Evolutionary conservation across 2,113 vertebrate species (phyloP).

Genomic region (Propithecus coquereli): DNA sequence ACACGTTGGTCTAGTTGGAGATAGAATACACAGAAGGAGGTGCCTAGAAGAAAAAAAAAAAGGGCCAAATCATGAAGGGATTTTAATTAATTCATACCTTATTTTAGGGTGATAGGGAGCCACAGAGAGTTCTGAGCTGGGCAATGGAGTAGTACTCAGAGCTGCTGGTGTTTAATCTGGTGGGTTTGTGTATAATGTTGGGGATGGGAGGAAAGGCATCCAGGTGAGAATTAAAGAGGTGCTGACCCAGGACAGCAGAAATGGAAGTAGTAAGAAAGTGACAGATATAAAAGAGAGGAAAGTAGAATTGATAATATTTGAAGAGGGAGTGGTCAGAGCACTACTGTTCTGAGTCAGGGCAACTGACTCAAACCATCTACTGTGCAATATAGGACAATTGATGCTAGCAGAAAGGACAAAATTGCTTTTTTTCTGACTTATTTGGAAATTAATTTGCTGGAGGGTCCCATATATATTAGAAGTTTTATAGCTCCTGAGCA

Average conservation of each 20-base stretch:
- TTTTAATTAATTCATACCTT: not conserved
- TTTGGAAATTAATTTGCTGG: conserved; percentile 27
- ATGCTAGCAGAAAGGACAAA: not conserved
- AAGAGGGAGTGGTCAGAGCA: not conserved
- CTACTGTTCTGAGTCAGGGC: not conserved
- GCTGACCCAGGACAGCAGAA: not conserved
- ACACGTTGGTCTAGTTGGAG: not conserved
- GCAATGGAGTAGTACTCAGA: not conserved
- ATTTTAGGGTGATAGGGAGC: not conserved
- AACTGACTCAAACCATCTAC: not conserved
- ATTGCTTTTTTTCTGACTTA: not conserved
- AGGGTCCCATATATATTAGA: not conserved
- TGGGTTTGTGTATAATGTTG: not conserved
- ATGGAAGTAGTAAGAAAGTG: not conserved
- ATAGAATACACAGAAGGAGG: not conserved
- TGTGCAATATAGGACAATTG: not conserved
- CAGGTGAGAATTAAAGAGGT: not conserved
- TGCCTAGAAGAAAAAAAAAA: not conserved
- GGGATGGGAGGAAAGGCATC: not conserved
- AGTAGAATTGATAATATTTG: not conserved
- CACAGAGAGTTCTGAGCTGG: not conserved
- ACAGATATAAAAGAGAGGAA: not conserved
- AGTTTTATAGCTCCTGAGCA: not conserved
- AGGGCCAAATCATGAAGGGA: not conserved
- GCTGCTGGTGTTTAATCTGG: not conserved